A percentile compares a stretch with the other conserved stretches of the same genome.
phyloP scores from a whole-genome alignment of 2,113 vertebrate genomes.

The Bolborhynchus lineola region DNA sequence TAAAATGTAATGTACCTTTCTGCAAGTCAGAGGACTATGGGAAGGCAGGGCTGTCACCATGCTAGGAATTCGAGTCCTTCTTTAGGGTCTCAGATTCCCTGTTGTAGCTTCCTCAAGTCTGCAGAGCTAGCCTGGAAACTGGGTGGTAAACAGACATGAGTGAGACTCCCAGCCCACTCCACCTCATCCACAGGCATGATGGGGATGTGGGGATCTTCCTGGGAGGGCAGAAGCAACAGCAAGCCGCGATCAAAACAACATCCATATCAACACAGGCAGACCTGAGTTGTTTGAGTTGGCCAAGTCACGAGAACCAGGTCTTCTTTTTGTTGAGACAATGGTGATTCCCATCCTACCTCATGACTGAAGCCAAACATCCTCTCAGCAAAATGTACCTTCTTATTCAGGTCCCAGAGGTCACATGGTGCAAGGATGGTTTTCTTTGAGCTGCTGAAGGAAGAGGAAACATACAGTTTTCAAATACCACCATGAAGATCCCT shows the following conservation, averaged over 20 bases:
- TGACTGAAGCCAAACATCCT: not conserved
- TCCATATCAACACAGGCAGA: not conserved
- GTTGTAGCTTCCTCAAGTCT: not conserved
- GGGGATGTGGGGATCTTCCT: not conserved
- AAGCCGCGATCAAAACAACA: not conserved
- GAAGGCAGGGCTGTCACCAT: not conserved
- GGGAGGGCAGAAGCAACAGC: not conserved
- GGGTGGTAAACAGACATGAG: not conserved
- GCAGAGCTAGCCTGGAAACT: not conserved
- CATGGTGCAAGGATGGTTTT: not conserved
- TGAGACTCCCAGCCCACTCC: not conserved
- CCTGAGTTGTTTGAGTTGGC: not conserved
- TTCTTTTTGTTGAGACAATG: not conserved
- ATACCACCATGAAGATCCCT: accelerated
- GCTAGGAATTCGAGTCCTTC: not conserved
- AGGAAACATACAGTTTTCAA: not conserved
- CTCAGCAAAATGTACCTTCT: not conserved
- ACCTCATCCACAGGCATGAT: not conserved
- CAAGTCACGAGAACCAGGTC: not conserved
- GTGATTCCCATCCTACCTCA: not conserved
- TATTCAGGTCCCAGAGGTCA: not conserved
- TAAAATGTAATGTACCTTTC: not conserved
- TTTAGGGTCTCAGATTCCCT: not conserved
- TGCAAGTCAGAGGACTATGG: not conserved
- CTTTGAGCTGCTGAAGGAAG: not conserved